These are phyloP conservation scores for Diprion similis DNA, from an alignment of 1,140 invertebrate species.

Conservation along the genomic window DNA sequence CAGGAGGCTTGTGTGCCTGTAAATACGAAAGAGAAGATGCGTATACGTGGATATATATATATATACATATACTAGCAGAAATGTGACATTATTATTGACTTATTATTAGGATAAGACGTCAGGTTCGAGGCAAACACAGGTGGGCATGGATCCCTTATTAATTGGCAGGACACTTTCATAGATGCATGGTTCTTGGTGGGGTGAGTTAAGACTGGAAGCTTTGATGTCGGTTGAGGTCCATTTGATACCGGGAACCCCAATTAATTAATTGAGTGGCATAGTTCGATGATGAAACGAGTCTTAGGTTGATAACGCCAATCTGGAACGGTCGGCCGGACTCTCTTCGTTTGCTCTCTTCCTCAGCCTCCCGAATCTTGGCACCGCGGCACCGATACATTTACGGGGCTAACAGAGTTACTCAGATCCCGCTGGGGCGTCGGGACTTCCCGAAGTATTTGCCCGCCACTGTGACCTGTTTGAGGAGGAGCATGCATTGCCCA, in stretches of 20 bases:
- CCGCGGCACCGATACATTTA: neutral
- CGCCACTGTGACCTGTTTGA: neutral
- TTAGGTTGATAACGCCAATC: slow-evolving; percentile 10
- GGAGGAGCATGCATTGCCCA: neutral
- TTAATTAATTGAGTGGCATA: slow-evolving; percentile 49
- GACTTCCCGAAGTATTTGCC: neutral
- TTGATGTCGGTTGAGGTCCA: slow-evolving; percentile 52
- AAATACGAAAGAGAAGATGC: too few relatives aligned
- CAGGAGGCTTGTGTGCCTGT: too few relatives aligned
- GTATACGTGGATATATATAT: too few relatives aligned
- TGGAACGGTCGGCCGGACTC: neutral
- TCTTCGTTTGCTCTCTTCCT: neutral
- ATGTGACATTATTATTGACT: slow-evolving; percentile 39
- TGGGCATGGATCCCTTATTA: slow-evolving; percentile 51
- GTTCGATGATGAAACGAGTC: slow-evolving; percentile 11
- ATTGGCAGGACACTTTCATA: slow-evolving; percentile 52
- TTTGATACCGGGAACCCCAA: slow-evolving; percentile 48
- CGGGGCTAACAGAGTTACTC: neutral
- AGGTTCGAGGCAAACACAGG: slow-evolving; percentile 36
- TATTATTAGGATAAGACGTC: slow-evolving; percentile 53
- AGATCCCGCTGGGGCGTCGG: neutral
- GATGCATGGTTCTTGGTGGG: slow-evolving; percentile 29
- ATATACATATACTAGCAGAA: too few relatives aligned
- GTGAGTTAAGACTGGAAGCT: slow-evolving; percentile 31
- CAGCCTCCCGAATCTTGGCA: neutral